phyloP scores from a whole-genome alignment of 2,113 vertebrate genomes.

The Mesembrinibis cayennensis region DNA sequence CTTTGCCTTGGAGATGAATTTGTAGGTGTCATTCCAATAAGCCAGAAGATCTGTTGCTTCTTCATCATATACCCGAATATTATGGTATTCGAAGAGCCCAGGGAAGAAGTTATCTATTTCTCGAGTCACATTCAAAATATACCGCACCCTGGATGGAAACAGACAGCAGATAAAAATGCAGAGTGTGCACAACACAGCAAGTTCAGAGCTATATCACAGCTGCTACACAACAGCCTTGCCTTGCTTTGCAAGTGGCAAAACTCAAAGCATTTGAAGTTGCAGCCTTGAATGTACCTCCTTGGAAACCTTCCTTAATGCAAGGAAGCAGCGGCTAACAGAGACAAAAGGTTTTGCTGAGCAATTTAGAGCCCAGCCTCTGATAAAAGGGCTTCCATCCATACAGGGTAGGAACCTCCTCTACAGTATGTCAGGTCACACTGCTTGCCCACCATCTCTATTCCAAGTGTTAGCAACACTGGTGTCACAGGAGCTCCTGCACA shows the following conservation, averaged over 20 bases:
- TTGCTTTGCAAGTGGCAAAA: not conserved
- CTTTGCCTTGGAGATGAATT: constrained; percentile 99
- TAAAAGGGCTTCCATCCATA: not conserved
- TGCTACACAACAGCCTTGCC: not conserved
- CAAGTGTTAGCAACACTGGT: not conserved
- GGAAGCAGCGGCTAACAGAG: not conserved
- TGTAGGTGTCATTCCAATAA: constrained; percentile 98
- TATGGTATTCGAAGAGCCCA: constrained; percentile 94
- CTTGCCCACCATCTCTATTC: not conserved
- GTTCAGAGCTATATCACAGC: not conserved
- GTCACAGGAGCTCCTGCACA: not conserved
- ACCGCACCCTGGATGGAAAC: constrained; percentile 80
- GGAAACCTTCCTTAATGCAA: not conserved
- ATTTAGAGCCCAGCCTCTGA: not conserved
- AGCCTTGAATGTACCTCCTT: not conserved
- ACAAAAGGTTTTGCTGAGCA: not conserved
- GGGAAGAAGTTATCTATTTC: constrained; percentile 99
- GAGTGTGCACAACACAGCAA: not conserved
- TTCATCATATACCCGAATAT: constrained; percentile 96
- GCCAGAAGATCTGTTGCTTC: constrained; percentile 97
- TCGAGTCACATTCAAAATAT: constrained; percentile 96
- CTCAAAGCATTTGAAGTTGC: not conserved
- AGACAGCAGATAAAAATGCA: not conserved
- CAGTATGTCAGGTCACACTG: not conserved
- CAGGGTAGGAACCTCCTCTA: not conserved